phyloP scores from a whole-genome alignment of 2,113 vertebrate species.

The Pandion haliaetus region DNA sequence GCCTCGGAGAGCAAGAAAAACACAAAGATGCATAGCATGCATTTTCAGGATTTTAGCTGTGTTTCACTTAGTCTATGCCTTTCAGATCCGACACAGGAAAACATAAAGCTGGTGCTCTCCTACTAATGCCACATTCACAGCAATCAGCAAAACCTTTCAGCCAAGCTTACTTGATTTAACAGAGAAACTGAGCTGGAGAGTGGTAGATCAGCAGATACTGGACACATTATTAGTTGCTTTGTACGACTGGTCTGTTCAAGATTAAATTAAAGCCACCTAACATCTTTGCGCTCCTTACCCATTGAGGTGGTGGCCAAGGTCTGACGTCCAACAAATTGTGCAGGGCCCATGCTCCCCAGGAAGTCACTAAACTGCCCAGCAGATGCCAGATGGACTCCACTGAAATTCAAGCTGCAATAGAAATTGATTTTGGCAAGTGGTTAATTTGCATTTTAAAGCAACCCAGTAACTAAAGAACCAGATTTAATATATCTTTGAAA shows the following conservation, averaged over 20 bases:
- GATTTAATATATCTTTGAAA: background rate
- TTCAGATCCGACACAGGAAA: background rate
- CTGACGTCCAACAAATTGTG: slow-evolving; percentile 96
- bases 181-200: background rate
- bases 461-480: background rate
- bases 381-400: slow-evolving; percentile 93
- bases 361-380: slow-evolving; percentile 96
- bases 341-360: slow-evolving; percentile 96
- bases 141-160: background rate
- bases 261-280: background rate
- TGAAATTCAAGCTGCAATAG: slow-evolving; percentile 91
- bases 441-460: slow-evolving; percentile 33
- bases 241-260: background rate
- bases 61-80: background rate
- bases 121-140: background rate
- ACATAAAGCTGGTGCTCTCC: background rate
- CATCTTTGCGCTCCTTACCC: slow-evolving; percentile 78
- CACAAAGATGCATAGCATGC: background rate
- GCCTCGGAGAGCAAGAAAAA: background rate
- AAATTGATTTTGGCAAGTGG: background rate
- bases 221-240: background rate
- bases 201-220: background rate
- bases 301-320: slow-evolving; percentile 97
- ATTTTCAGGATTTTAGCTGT: background rate
- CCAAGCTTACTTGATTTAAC: background rate